Conservation (phyloP, 1,140 invertebrate genomes). For the Zaprionus nigranus region DNA sequence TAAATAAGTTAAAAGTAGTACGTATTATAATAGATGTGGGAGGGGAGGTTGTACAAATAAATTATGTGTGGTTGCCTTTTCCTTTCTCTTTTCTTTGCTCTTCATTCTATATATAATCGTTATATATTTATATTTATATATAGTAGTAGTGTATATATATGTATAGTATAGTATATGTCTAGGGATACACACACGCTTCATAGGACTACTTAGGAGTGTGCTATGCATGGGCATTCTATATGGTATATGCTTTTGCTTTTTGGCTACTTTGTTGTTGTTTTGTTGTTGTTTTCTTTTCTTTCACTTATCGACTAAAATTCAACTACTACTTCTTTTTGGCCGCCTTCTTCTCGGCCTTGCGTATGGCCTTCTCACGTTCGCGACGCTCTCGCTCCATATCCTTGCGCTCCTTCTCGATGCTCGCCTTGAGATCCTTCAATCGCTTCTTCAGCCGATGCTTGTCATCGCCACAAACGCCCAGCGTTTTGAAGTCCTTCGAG, state of each 20-base stretch:
- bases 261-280: constrained; percentile 62
- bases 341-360: constrained; percentile 92
- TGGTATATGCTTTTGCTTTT: constrained; percentile 74
- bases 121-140: constrained; percentile 47
- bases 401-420: constrained; percentile 92
- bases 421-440: constrained; percentile 92
- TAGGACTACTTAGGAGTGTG: constrained; percentile 47
- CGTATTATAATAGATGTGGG: constrained; percentile 65
- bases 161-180: constrained; percentile 47
- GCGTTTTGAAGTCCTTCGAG: constrained; percentile 93
- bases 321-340: constrained; percentile 88
- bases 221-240: constrained; percentile 53
- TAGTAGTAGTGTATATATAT: constrained; percentile 42
- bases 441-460: constrained; percentile 94
- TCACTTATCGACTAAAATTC: constrained; percentile 73
- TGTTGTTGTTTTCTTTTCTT: not conserved
- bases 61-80: constrained; percentile 39
- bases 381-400: constrained; percentile 90
- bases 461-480: constrained; percentile 92
- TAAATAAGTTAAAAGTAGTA: constrained; percentile 77
- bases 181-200: constrained; percentile 42
- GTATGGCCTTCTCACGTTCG: constrained; percentile 90
- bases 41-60: constrained; percentile 64
- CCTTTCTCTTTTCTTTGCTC: not conserved
- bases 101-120: constrained; percentile 57